These are phyloP conservation scores for Argyresthia goedartella DNA, from an alignment of 2,888 invertebrate genomes.

Conservation along the genomic window DNA sequence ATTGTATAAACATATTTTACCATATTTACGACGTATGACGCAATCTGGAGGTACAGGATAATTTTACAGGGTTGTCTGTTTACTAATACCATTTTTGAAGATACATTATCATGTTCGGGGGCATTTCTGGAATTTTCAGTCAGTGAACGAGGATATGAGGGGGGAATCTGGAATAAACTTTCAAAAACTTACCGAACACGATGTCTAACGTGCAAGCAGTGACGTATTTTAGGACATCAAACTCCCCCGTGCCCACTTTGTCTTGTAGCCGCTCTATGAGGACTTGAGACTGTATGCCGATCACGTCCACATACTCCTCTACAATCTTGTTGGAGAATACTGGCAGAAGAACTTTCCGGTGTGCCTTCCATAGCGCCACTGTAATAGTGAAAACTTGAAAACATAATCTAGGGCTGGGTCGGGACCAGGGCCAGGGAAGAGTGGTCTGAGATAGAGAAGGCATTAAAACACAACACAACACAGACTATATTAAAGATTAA, in stretches of 20 bases:
- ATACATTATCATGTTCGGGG: too few relatives aligned
- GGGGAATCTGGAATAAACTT: too few relatives aligned
- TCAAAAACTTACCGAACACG: conserved; percentile 71
- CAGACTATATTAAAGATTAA: neutral
- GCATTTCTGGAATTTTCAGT: too few relatives aligned
- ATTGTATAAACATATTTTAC: too few relatives aligned
- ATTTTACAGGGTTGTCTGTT: too few relatives aligned
- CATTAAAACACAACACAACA: neutral
- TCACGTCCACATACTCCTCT: conserved; percentile 72
- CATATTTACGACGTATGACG: too few relatives aligned
- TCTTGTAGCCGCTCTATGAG: conserved; percentile 56
- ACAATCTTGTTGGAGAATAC: conserved; percentile 76
- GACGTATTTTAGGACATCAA: conserved; percentile 66
- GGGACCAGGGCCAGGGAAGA: too few relatives aligned
- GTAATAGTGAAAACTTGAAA: conserved; percentile 16
- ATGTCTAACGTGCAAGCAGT: conserved; percentile 73
- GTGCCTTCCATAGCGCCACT: conserved; percentile 72
- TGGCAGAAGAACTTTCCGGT: conserved; percentile 73
- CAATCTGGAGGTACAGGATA: too few relatives aligned
- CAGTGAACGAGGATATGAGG: too few relatives aligned
- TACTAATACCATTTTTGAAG: too few relatives aligned
- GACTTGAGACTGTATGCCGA: conserved; percentile 67
- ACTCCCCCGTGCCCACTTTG: conserved; percentile 33
- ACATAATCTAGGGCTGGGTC: too few relatives aligned
- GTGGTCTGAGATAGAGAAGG: neutral